These are phyloP conservation scores for Lindbergichthys nudifrons DNA, from an alignment of 2,797 vertebrate species.

Conservation along the genomic window DNA sequence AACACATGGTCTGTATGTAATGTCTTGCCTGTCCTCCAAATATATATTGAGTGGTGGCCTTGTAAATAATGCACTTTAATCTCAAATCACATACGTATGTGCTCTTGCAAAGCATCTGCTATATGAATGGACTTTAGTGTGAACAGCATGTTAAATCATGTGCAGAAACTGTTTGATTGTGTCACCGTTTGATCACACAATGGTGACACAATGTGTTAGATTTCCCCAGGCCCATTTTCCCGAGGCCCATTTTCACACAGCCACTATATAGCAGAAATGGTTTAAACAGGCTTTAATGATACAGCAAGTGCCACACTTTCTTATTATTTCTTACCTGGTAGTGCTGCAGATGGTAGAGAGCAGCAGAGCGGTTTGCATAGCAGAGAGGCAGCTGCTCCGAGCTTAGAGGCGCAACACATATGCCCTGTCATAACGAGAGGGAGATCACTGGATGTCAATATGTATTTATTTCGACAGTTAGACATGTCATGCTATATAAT, in stretches of 20 bases:
- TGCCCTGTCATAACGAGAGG: slow-evolving; percentile 83
- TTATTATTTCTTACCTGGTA: slow-evolving; percentile 86
- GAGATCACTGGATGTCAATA: slow-evolving; percentile 33
- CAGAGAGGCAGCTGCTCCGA: slow-evolving; percentile 89
- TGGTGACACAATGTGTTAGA: slow-evolving; percentile 2
- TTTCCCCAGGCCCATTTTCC: not conserved
- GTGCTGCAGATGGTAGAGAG: slow-evolving; percentile 87
- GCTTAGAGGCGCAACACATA: slow-evolving; percentile 81
- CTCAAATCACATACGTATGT: not conserved
- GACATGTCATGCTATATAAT: not conserved
- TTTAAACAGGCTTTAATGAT: slow-evolving; percentile 20
- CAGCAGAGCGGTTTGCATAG: slow-evolving; percentile 94
- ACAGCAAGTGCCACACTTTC: not conserved
- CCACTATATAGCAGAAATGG: slow-evolving; percentile 11
- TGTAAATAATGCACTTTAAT: not conserved
- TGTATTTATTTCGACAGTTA: slow-evolving; percentile 14
- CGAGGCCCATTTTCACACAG: slow-evolving; percentile 2
- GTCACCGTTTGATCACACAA: slow-evolving; percentile 3
- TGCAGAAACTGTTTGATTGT: too few species aligned
- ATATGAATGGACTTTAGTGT: not conserved
- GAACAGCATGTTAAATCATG: not conserved
- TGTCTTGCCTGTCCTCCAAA: not conserved
- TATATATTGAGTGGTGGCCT: not conserved
- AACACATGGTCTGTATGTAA: too few species aligned
- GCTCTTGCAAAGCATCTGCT: not conserved